These are phyloP conservation scores for Drosophila suzukii DNA, from an alignment of 1,140 invertebrate species.

Conservation along the genomic window DNA sequence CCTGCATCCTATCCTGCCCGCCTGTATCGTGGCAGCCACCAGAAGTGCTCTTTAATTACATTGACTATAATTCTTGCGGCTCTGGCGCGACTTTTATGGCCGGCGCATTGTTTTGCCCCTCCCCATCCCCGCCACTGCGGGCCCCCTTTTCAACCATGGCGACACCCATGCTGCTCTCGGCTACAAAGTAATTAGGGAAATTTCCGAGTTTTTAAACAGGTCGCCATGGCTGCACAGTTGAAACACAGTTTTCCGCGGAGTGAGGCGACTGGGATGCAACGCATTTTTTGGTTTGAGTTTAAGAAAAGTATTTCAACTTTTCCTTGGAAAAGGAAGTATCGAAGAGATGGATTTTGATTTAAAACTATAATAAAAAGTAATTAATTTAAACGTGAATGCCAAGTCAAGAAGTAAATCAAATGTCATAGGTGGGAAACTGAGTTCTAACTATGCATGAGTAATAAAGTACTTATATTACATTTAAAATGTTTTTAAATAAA, in stretches of 20 bases:
- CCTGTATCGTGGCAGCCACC: constrained; percentile 50
- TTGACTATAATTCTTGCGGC: constrained; percentile 80
- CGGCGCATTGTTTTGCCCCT: constrained; percentile 50
- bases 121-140: not conserved
- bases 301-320: not conserved
- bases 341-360: too few relatives aligned
- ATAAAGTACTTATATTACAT: too few relatives aligned
- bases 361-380: too few relatives aligned
- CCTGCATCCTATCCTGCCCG: constrained; percentile 40
- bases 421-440: too few relatives aligned
- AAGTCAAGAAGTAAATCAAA: too few relatives aligned
- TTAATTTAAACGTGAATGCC: too few relatives aligned
- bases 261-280: not conserved
- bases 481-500: too few relatives aligned
- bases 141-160: not conserved
- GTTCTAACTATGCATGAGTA: too few relatives aligned
- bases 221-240: constrained; percentile 46
- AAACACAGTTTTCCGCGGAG: constrained; percentile 1
- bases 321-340: too few relatives aligned
- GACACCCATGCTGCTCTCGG: constrained; percentile 45
- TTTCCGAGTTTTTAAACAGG: constrained; percentile 75
- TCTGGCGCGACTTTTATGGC: constrained; percentile 77
- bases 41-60: constrained; percentile 77
- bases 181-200: constrained; percentile 78
- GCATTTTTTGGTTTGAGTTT: not conserved